These are phyloP conservation scores for Cephalopholis sonnerati DNA, from an alignment of 2,113 vertebrate species.

Conservation along the genomic window DNA sequence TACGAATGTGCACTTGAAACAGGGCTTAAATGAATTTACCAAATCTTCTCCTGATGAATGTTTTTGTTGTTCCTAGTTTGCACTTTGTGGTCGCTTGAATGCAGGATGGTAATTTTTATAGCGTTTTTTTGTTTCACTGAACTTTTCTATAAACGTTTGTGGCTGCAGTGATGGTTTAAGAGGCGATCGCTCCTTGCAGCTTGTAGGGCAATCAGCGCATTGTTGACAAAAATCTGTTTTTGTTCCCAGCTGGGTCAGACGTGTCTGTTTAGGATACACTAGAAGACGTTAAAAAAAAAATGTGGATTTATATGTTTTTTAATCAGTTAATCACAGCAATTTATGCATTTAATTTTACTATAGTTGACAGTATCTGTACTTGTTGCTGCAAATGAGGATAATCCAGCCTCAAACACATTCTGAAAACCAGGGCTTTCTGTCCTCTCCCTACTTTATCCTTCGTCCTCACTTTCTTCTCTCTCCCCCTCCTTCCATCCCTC, in stretches of 20 bases:
- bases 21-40: background rate
- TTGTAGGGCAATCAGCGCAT: background rate
- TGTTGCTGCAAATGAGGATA: conserved; percentile 52
- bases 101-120: background rate
- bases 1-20: conserved; percentile 7
- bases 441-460: conserved; percentile 59
- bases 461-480: conserved; percentile 74
- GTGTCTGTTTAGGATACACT: background rate
- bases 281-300: background rate
- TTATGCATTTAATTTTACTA: background rate
- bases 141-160: background rate
- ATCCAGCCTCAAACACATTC: conserved; percentile 43
- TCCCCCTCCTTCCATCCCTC: conserved; percentile 63
- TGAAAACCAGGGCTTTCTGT: conserved; percentile 48
- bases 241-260: background rate
- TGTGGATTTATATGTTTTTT: background rate
- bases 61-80: conserved; percentile 7
- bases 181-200: background rate
- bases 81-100: background rate
- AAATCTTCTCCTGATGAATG: background rate
- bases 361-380: conserved; percentile 23
- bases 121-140: background rate
- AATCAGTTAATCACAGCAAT: conserved; percentile 1
- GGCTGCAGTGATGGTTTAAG: background rate
- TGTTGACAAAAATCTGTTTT: conserved; percentile 7